Evolutionary conservation across 2,113 vertebrate species (phyloP).

Genomic region (Coracopsis vasa): DNA sequence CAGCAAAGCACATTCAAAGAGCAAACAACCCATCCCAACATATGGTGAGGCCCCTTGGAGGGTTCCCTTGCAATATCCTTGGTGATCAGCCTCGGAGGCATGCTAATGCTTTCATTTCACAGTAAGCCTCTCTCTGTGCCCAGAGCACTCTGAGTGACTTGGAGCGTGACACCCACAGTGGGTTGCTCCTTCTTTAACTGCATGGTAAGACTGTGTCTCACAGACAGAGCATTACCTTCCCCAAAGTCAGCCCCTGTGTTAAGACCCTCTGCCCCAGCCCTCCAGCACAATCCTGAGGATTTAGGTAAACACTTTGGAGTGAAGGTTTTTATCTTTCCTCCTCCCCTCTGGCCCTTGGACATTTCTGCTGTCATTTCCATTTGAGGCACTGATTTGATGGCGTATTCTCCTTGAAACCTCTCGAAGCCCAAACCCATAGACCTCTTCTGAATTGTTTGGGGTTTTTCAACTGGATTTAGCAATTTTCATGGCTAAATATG

Average conservation of each 20-base stretch:
- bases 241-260: accelerated
- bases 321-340: background rate
- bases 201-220: background rate
- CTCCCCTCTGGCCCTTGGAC: background rate
- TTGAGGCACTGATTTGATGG: background rate
- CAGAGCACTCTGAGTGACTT: background rate
- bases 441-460: background rate
- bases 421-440: background rate
- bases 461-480: background rate
- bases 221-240: background rate
- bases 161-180: background rate
- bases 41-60: background rate
- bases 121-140: background rate
- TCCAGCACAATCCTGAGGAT: background rate
- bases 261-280: background rate
- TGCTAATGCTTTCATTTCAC: background rate
- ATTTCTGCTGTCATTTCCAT: constrained; percentile 48
- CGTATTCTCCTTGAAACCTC: background rate
- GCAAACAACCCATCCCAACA: background rate
- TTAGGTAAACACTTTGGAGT: background rate
- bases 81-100: background rate
- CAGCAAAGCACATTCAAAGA: background rate
- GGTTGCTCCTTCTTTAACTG: background rate
- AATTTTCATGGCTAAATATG: background rate
- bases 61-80: background rate